Conservation (phyloP, 2,797 vertebrate genomes). For the Monodelphis domestica region DNA sequence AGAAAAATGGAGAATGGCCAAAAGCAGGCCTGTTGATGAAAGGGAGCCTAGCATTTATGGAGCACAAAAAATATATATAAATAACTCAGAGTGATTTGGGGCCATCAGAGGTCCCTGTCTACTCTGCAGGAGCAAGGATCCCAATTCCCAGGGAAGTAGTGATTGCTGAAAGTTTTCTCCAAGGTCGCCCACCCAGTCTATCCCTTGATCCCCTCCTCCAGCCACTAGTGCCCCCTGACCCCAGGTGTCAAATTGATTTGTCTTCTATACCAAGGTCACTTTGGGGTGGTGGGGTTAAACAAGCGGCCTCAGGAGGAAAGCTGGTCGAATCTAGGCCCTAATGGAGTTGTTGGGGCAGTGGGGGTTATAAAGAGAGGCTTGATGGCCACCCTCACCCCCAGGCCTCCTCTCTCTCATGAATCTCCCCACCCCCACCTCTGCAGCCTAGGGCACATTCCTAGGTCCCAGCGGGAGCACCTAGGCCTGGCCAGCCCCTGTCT, state of each 20-base stretch:
- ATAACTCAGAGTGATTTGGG: neutral
- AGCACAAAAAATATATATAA: neutral
- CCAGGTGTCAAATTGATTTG: conserved; percentile 82
- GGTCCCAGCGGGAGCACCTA: conserved; percentile 78
- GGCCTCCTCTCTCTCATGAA: neutral
- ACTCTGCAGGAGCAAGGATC: neutral
- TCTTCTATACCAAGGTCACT: conserved; percentile 86
- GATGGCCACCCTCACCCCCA: neutral
- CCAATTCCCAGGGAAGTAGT: neutral
- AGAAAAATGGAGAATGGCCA: neutral
- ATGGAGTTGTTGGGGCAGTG: conserved; percentile 53
- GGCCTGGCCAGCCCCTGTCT: conserved; percentile 83
- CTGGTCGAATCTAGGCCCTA: conserved; percentile 77
- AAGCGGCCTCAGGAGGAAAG: conserved; percentile 84
- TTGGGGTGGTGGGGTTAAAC: conserved; percentile 87
- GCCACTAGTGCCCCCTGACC: neutral
- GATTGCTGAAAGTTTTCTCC: neutral
- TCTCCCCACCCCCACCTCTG: neutral
- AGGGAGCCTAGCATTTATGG: neutral
- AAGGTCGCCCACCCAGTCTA: neutral
- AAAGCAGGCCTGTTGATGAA: neutral
- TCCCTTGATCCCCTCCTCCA: neutral
- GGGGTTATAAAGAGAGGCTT: neutral
- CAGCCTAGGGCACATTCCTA: conserved; percentile 73
- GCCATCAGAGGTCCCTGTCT: neutral